A percentile compares a stretch with the other conserved stretches of the same genome.
Evolutionary conservation across 2,113 vertebrate genomes (phyloP).

Genomic region (Tupaia chinensis): DNA sequence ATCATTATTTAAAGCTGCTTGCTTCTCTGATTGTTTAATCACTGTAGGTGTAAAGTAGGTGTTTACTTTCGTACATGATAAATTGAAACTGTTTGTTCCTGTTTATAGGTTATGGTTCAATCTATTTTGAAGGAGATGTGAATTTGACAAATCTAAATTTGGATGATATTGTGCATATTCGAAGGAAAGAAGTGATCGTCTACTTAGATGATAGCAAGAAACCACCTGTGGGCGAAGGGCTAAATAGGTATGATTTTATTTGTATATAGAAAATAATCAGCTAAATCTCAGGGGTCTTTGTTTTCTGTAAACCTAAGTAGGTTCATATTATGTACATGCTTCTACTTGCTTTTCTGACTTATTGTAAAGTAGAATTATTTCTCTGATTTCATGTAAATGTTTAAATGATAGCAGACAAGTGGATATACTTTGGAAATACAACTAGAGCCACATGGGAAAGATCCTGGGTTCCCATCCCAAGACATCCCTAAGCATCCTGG

Average conservation of each 20-base stretch:
- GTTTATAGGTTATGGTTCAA: slow-evolving; percentile 94
- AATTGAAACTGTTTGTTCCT: slow-evolving; percentile 5
- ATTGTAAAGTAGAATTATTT: neutral
- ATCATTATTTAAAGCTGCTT: neutral
- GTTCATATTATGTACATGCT: neutral
- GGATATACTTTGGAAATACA: too few species aligned
- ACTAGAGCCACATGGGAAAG: too few species aligned
- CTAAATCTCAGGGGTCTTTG: neutral
- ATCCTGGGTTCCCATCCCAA: too few species aligned
- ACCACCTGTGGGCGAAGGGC: slow-evolving; percentile 92
- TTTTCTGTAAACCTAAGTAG: neutral
- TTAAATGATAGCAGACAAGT: neutral
- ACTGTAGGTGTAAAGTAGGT: neutral
- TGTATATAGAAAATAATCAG: neutral
- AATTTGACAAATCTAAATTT: slow-evolving; percentile 94
- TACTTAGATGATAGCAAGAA: slow-evolving; percentile 96
- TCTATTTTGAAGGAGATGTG: slow-evolving; percentile 95
- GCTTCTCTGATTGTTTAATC: neutral
- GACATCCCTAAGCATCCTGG: too few species aligned
- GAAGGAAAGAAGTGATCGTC: slow-evolving; percentile 97
- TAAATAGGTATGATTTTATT: slow-evolving; percentile 91
- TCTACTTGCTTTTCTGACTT: neutral
- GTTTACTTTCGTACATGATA: neutral
- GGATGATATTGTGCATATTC: slow-evolving; percentile 96
- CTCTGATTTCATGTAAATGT: slow-evolving; percentile 30